phyloP scores from a whole-genome alignment of 2,888 invertebrate species.

The Eristalis arbustorum region DNA sequence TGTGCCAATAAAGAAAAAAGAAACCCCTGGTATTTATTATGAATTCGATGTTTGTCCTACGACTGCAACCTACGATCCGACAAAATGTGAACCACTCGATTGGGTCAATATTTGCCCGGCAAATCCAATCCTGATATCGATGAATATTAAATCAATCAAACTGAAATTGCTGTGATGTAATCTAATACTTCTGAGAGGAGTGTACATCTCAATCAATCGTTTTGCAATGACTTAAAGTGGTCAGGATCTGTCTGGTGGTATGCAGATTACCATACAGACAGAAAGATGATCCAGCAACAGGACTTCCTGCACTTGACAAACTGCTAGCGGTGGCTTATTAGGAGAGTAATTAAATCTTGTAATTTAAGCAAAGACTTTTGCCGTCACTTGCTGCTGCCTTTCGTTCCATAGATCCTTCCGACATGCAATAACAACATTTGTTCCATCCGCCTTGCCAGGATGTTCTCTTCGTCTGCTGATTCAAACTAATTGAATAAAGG shows the following conservation, averaged over 20 bases:
- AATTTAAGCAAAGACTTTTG: constrained; percentile 55
- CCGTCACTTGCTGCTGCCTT: constrained; percentile 49
- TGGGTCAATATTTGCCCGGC: constrained; percentile 1
- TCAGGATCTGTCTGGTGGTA: not conserved
- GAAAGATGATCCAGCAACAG: constrained; percentile 11
- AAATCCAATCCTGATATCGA: constrained; percentile 23
- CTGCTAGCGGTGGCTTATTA: constrained; percentile 25
- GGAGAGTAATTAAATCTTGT: constrained; percentile 60
- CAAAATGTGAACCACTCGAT: not conserved
- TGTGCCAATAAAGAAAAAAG: not conserved
- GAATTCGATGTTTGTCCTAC: constrained; percentile 2
- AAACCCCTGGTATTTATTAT: constrained; percentile 21
- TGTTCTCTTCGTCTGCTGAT: constrained; percentile 18
- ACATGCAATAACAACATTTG: constrained; percentile 61
- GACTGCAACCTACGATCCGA: not conserved
- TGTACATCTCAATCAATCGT: not conserved
- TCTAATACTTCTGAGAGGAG: not conserved
- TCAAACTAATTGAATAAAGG: constrained; percentile 60
- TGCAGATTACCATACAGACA: not conserved
- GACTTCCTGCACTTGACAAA: constrained; percentile 53
- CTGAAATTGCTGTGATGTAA: not conserved
- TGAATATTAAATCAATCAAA: constrained; percentile 37
- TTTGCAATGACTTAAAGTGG: not conserved
- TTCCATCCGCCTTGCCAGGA: constrained; percentile 50
- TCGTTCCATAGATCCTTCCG: constrained; percentile 39